These are phyloP conservation scores for Aphidius ervi DNA, from an alignment of 1,140 invertebrate genomes.

Conservation along the genomic window DNA sequence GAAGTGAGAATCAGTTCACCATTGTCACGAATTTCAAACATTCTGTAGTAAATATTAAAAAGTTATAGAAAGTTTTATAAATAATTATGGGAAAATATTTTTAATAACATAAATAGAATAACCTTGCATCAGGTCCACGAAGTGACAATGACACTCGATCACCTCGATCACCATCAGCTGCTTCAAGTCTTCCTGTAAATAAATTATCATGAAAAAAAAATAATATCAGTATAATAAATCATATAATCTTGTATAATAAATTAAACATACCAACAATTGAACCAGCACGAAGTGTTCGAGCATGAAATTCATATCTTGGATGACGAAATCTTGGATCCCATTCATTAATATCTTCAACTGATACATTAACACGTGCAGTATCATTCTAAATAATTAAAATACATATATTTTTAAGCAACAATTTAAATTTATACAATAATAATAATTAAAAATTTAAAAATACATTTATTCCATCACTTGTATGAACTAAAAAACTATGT, in stretches of 20 bases:
- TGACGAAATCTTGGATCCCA: slow-evolving; percentile 87
- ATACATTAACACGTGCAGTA: slow-evolving; percentile 69
- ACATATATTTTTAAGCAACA: slow-evolving; percentile 10
- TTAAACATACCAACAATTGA: slow-evolving; percentile 45
- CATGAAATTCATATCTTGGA: slow-evolving; percentile 78
- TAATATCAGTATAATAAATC: slow-evolving; percentile 3
- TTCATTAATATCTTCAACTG: slow-evolving; percentile 85
- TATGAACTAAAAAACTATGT: slow-evolving; percentile 77
- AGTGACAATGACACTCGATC: slow-evolving; percentile 69
- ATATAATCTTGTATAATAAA: slow-evolving; percentile 15
- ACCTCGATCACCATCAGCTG: slow-evolving; percentile 73
- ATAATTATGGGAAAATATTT: not conserved
- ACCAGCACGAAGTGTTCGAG: slow-evolving; percentile 48
- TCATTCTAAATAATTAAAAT: slow-evolving; percentile 64
- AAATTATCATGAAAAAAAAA: not conserved
- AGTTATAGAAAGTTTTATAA: slow-evolving; percentile 11
- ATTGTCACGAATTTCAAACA: slow-evolving; percentile 50
- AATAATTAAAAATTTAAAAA: slow-evolving; percentile 14
- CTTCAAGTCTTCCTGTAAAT: slow-evolving; percentile 63
- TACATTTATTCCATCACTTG: slow-evolving; percentile 76
- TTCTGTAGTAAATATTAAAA: slow-evolving; percentile 39
- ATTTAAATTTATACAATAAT: slow-evolving; percentile 3
- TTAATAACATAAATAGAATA: slow-evolving; percentile 16
- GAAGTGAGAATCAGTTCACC: slow-evolving; percentile 56
- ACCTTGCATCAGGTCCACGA: slow-evolving; percentile 68